Conservation (phyloP, 1,140 invertebrate genomes). For the Leptestheria dahalacensis region DNA sequence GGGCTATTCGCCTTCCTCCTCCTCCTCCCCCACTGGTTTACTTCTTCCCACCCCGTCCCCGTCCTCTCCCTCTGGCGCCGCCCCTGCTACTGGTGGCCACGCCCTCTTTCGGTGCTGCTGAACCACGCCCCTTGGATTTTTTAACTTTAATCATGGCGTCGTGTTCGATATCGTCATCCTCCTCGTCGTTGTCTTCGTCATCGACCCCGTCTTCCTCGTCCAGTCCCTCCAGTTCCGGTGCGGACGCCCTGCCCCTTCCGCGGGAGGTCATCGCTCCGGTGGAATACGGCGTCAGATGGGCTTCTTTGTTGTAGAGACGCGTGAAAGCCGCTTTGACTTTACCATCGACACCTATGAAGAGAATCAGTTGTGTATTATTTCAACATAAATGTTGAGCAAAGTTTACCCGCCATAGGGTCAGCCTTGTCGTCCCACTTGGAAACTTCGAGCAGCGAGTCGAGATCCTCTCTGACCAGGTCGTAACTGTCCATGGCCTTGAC, state of each 20-base stretch:
- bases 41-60: conserved; percentile 1
- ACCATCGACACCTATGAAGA: conserved; percentile 1
- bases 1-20: conserved; percentile 1
- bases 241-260: conserved; percentile 26
- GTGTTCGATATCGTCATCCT: conserved; percentile 44
- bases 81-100: not conserved
- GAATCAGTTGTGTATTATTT: not conserved
- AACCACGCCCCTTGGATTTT: not conserved
- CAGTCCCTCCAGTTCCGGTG: conserved; percentile 25
- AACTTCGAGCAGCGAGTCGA: conserved; percentile 72
- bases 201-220: conserved; percentile 31
- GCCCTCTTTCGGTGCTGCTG: not conserved
- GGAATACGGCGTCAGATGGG: conserved; percentile 49
- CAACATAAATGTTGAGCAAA: not conserved
- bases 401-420: conserved; percentile 55
- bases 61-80: not conserved
- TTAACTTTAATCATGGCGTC: conserved; percentile 67
- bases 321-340: conserved; percentile 86
- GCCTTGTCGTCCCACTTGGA: conserved; percentile 62
- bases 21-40: not conserved
- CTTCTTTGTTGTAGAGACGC: conserved; percentile 73
- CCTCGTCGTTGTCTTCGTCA: conserved; percentile 33
- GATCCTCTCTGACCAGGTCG: conserved; percentile 73
- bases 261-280: conserved; percentile 38
- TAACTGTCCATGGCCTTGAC: conserved; percentile 62